phyloP scores from a whole-genome alignment of 1,140 invertebrate species.

The Papilio polytes region DNA sequence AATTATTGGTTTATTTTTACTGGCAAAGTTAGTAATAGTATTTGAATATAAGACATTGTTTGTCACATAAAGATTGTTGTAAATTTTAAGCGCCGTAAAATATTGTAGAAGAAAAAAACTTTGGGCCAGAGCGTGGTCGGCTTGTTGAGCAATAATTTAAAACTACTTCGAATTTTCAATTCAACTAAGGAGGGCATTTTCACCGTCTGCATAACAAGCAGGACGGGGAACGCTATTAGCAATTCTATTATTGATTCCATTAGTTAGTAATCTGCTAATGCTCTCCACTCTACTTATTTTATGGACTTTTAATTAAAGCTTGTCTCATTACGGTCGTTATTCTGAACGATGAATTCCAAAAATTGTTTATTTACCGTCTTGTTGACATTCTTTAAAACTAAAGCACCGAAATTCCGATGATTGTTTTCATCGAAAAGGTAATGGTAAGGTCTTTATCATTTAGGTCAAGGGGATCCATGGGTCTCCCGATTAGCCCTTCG shows the following conservation, averaged over 20 bases:
- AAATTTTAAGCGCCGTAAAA: neutral
- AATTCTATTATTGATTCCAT: slow-evolving; percentile 12
- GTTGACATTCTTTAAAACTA: neutral
- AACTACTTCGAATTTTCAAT: slow-evolving; percentile 15
- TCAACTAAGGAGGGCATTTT: slow-evolving; percentile 8
- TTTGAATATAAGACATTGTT: too few species aligned
- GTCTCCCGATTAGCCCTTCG: too few species aligned
- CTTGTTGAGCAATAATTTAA: neutral
- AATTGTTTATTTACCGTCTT: neutral
- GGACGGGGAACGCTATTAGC: neutral
- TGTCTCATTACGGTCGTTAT: slow-evolving; percentile 9
- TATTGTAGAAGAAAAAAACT: neutral
- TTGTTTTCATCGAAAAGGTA: neutral
- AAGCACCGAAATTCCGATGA: neutral
- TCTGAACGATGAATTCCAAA: neutral
- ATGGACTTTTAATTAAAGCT: slow-evolving; percentile 7
- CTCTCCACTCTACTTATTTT: slow-evolving; percentile 15
- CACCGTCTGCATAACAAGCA: slow-evolving; percentile 21
- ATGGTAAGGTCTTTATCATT: too few species aligned
- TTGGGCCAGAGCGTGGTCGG: neutral
- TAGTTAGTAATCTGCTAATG: slow-evolving; percentile 17
- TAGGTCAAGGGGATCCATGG: too few species aligned
- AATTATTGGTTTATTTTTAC: too few species aligned
- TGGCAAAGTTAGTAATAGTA: too few species aligned
- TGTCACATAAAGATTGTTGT: neutral